Base-by-base conservation (phyloP, 92 coral and sea anemone species). In the Paramuricea clavata region DNA sequence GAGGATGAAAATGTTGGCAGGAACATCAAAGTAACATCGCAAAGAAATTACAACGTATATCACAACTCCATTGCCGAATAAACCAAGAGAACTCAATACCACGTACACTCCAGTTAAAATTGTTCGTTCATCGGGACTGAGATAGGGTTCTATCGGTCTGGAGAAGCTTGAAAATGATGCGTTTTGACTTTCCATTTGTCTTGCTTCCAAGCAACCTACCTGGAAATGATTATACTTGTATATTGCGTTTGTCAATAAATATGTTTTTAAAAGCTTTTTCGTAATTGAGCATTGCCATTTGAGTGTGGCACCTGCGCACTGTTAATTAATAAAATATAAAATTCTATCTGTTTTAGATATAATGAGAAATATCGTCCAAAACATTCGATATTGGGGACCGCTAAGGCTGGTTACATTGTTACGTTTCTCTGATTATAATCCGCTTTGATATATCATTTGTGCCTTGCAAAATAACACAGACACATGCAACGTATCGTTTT, bases 1-100 rank as follows among this genome's bases (percentile, higher is more conserved):
- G 49, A 78, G 68, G 49, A 78, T 78, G 35, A 78, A 78, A 0
- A 78, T 54, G 31, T 78, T 78, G 21, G 69, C 49, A 0, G 83
- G 83, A 26, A 78, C 83, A 33, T 78, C 83, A 15, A 31, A 17
- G 70, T 78, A 54, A 50, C 30, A 16, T 22, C 69, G 42, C 44
- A 54, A 4, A 12, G 68, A 34, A 57, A 32, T 31, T 33, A 78
- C 62, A 39, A 52, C 56, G 69, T 52, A 78, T 12, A 78, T 52
- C 2, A 57, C 83, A 32, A 54, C 54, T 5, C 68, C 44, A 39
- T 78, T 78, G 70, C 69, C 69, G 19, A 78, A 23, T 5, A 78
- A n/a, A 8, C 83, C 83, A 6, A 78, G 32, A 32, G 30, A 27
- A 19, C 42, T 35, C 4, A 78, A 33, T 22, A 78, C 9, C 13